Percentiles rank a stretch among this genome's conserved stretches.
Conservation (phyloP, 2,888 invertebrate genomes). For the Rhopalosiphum nymphaeae region DNA sequence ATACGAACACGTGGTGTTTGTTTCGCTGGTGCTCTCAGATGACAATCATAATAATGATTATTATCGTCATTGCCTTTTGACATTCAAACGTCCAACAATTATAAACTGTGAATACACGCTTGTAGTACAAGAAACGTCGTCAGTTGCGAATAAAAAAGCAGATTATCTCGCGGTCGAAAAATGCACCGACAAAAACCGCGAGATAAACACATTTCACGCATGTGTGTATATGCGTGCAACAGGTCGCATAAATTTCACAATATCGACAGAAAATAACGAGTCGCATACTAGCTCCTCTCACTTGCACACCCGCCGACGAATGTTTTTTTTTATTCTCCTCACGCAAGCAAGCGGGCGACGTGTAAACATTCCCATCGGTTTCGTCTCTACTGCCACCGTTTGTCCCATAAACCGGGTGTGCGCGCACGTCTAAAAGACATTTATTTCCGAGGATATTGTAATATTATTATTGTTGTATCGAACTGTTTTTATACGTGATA, state of each 20-base stretch:
- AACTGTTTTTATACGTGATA: neutral
- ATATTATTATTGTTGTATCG: neutral
- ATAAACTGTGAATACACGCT: neutral
- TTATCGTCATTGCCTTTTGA: neutral
- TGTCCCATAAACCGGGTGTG: neutral
- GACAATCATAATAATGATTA: neutral
- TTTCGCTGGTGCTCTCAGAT: neutral
- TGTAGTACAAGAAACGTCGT: neutral
- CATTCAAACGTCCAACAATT: neutral
- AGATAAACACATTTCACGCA: slow-evolving; percentile 29
- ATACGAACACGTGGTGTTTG: slow-evolving; percentile 32
- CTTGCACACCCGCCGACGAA: neutral
- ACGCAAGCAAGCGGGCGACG: neutral
- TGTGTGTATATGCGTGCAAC: neutral
- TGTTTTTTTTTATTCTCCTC: neutral
- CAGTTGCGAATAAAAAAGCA: neutral
- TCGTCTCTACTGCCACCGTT: neutral
- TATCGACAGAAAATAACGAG: slow-evolving; percentile 33
- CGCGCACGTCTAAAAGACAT: neutral
- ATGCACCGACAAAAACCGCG: neutral
- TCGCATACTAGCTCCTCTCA: neutral
- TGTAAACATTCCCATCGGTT: slow-evolving; percentile 47
- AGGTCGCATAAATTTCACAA: slow-evolving; percentile 51
- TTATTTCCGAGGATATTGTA: neutral
- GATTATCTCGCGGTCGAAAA: slow-evolving; percentile 10